Percentiles rank a stretch among this genome's conserved stretches.
These are phyloP conservation scores for Ceratina australensis DNA, from an alignment of 1,140 invertebrate genomes.

Conservation along the genomic window DNA sequence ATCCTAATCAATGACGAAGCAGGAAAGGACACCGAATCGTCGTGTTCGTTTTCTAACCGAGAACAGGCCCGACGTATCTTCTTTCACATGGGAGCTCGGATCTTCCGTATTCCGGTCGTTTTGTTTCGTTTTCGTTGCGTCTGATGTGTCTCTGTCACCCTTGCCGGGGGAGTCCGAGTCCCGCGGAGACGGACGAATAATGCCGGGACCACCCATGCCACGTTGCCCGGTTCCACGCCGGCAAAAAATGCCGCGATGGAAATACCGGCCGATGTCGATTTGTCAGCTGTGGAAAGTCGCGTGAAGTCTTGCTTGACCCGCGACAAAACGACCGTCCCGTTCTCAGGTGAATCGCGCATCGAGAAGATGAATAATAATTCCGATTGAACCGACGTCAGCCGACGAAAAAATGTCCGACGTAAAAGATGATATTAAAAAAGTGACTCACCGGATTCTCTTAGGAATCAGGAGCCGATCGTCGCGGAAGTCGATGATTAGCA, in stretches of 20 bases:
- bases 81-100: slow-evolving; percentile 31
- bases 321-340: neutral
- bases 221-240: slow-evolving; percentile 18
- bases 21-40: slow-evolving; percentile 36
- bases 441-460: neutral
- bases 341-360: no score
- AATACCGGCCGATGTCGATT: slow-evolving; percentile 52
- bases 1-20: slow-evolving; percentile 58
- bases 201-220: slow-evolving; percentile 59
- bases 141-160: slow-evolving; percentile 6
- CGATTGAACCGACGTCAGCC: no score
- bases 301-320: slow-evolving; percentile 6
- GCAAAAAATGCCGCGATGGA: slow-evolving; percentile 53
- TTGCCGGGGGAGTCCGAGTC: slow-evolving; percentile 27
- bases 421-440: no score
- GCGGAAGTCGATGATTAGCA: slow-evolving; percentile 2
- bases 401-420: no score
- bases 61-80: neutral
- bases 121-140: slow-evolving; percentile 17
- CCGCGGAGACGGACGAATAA: slow-evolving; percentile 58
- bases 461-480: neutral
- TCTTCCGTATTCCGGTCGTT: neutral
- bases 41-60: neutral
- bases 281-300: slow-evolving; percentile 54
- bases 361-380: neutral